Base-by-base conservation (phyloP, 2,888 invertebrate species). In the Coenonympha arcania region DNA sequence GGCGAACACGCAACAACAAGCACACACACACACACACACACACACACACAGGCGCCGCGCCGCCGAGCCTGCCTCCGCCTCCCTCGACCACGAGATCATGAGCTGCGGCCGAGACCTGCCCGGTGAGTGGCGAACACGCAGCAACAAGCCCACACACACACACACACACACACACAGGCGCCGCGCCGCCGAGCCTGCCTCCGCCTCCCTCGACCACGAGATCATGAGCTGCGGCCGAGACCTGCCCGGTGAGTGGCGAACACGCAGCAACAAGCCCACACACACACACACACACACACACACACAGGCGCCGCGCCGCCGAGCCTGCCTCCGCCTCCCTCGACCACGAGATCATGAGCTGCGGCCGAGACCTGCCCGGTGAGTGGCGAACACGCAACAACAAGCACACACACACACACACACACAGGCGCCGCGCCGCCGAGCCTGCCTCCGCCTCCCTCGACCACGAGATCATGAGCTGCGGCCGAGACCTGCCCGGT, bases 51-150 rank as follows among this genome's bases (percentile, higher is more conserved):
- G 15, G 34, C 13, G n/a, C n/a, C n/a, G n/a, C n/a, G 56, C 73
- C 47, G 75, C 74, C 22, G 84, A 84, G 64, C 80, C 84, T 9
- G 85, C 78, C 61, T 84, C 84, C 60, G 77, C 85, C 40, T 81
- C 81, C 31, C 78, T 86, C 60, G 85, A 85, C 77, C 83, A 83
- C 73, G 85, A 85, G 75, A 84, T 85, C 65, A 84, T 85, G 85
- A 76, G 77, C 68, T 83, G 83, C 68, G 76, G 75, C 15, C 63
- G 83, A 4, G 85, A 84, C 52, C 58, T 81, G 56, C 77, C 79
- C 24, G 82, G 82, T 82, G 41, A 63, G 63, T 31, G n/a, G n/a
- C n/a, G n/a, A n/a, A 28, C 16, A 2, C 30, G 9, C 31, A 20
- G n/a, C 19, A 24, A 4, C 28, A 31, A 40, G 6, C 20, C 24